Base-by-base conservation (phyloP, 2,797 vertebrate genomes). In the Enoplosus armatus region DNA sequence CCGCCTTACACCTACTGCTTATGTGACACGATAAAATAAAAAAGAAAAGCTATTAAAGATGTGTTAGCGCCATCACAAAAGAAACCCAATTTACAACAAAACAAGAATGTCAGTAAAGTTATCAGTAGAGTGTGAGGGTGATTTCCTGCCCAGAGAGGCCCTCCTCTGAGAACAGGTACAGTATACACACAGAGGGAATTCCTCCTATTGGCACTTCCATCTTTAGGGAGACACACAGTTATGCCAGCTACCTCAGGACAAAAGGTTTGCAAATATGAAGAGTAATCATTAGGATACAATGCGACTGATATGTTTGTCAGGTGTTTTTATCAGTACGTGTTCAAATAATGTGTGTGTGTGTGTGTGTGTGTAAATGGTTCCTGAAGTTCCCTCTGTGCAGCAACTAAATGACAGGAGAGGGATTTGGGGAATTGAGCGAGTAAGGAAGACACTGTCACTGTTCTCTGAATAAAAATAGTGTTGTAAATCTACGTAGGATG, bases 401-500 rank as follows among this genome's bases (percentile, higher is more conserved):
- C 60, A 48, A 67, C 66, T 69, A 72, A 85, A 86, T 82, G 84
- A 86, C 86, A 87, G 80, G 68, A 69, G 45, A 55, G 75, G 72
- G 82, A 89, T 75, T 82, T 76, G 54, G 89, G 82, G 89, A 85
- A 79, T 51, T 79, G 61, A 83, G 68, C 6, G 41, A 75, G 66
- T 66, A 60, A 77, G 56, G 61, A 75, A 70, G 77, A 73, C 75
- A 77, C 82, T 75, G 37, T 67, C 29, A 18, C 59, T 69, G 66
- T 67, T 85, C 64, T 77, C 26, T 18, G 68, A 82, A 54, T 87
- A 90, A 91, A 93, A 89, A 89, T 87, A 89, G 77, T 77, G 66
- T 41, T 72, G 71, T 75, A 87, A 90, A 88, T 88, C 79, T 79
- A 64, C 27, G 78, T 87, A 74, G 89, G 87, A 89, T 74, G 88